A percentile compares a stretch with the other conserved stretches of the same genome.
These are phyloP conservation scores for Paradoxurus hermaphroditus DNA, from an alignment of 2,113 vertebrate species.

Conservation along the genomic window DNA sequence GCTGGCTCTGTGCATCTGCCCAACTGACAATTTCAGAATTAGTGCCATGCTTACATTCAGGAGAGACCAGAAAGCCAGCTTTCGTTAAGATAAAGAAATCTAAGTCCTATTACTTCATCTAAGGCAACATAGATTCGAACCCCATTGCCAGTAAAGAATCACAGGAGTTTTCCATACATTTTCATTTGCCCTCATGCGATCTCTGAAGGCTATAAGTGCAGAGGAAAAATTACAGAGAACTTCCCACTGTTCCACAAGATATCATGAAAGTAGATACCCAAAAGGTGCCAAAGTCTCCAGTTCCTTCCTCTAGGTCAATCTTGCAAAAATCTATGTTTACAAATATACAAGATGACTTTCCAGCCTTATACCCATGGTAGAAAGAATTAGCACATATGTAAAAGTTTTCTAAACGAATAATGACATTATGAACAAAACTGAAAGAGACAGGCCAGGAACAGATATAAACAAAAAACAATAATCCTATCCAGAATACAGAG, in stretches of 20 bases:
- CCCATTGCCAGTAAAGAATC: background rate
- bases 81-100: background rate
- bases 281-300: background rate
- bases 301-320: background rate
- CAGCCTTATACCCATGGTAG: background rate
- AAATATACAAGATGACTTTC: slow-evolving; percentile 5
- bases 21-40: slow-evolving; percentile 85
- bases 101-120: background rate
- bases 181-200: background rate
- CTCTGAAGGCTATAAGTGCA: background rate
- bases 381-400: background rate
- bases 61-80: background rate
- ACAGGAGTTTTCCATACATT: background rate
- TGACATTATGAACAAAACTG: background rate
- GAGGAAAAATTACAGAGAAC: background rate
- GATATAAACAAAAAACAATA: background rate
- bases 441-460: background rate
- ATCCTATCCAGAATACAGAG: background rate
- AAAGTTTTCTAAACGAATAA: background rate
- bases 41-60: background rate
- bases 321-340: slow-evolving; percentile 22
- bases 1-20: slow-evolving; percentile 96
- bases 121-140: background rate
- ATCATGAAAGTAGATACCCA: background rate
- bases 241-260: background rate